A percentile compares a stretch with the other conserved stretches of the same genome.
These are phyloP conservation scores for Merodon equestris DNA, from an alignment of 2,888 invertebrate species.

Conservation along the genomic window DNA sequence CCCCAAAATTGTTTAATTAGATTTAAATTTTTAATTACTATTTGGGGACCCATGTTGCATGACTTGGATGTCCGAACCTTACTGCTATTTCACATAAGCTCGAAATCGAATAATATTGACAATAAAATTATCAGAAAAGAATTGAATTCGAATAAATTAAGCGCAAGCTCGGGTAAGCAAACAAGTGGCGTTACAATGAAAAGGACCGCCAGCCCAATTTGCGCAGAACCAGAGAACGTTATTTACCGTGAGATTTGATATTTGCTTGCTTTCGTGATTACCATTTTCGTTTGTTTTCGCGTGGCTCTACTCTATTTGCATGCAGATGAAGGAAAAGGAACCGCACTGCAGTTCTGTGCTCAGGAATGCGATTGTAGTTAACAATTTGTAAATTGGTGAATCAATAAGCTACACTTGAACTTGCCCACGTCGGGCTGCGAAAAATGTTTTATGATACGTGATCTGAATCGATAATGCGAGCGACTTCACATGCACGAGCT, in stretches of 20 bases:
- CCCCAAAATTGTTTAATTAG: constrained; percentile 53
- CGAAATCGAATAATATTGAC: constrained; percentile 42
- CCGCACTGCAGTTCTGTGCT: no score
- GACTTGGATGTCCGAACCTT: no score
- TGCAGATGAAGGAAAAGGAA: no score
- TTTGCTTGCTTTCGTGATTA: constrained; percentile 20
- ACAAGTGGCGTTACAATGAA: constrained; percentile 59
- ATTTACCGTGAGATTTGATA: no score
- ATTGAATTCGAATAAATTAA: constrained; percentile 40
- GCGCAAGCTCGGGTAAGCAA: constrained; percentile 43
- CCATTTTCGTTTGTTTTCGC: not conserved
- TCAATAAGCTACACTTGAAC: constrained; percentile 52
- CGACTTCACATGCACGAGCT: constrained; percentile 46
- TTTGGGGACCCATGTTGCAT: constrained; percentile 23
- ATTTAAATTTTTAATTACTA: constrained; percentile 58
- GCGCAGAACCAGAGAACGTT: constrained; percentile 8
- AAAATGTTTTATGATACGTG: no score
- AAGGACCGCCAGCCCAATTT: constrained; percentile 26
- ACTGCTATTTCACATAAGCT: not conserved
- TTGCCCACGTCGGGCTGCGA: constrained; percentile 27
- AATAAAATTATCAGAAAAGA: constrained; percentile 29
- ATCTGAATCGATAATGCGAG: constrained; percentile 13
- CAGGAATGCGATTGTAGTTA: no score
- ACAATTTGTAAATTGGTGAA: no score
- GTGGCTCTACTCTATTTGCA: no score